These are phyloP conservation scores for Platyura marginata DNA, from an alignment of 1,140 invertebrate genomes.

Conservation along the genomic window DNA sequence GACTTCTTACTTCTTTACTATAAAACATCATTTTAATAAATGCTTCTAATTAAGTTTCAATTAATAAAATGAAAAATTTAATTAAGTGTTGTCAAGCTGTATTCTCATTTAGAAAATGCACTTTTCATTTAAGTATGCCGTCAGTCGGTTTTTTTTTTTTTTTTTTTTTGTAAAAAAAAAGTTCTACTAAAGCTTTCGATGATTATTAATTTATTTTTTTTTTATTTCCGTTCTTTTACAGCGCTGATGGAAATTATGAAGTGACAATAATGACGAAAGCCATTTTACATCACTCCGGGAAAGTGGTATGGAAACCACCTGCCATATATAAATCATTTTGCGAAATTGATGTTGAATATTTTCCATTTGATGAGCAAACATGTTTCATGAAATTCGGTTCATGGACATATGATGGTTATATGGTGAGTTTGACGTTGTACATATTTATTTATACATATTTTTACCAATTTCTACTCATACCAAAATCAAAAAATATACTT, in stretches of 20 bases:
- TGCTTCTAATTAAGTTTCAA: too few relatives aligned
- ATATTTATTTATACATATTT: not conserved
- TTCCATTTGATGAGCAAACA: constrained; percentile 89
- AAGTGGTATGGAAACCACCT: constrained; percentile 92
- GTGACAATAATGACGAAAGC: constrained; percentile 96
- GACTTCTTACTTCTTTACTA: too few relatives aligned
- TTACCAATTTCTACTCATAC: too few relatives aligned
- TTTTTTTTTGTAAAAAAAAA: not conserved
- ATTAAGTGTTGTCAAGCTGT: not conserved
- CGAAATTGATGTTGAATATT: constrained; percentile 92
- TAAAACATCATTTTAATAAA: too few relatives aligned
- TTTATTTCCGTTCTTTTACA: too few relatives aligned
- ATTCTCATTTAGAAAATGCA: not conserved
- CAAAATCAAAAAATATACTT: not conserved
- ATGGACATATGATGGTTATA: constrained; percentile 83
- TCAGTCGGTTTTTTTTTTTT: not conserved
- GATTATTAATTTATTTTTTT: too few relatives aligned
- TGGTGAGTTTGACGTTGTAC: constrained; percentile 35
- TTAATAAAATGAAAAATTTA: not conserved
- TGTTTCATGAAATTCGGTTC: constrained; percentile 97
- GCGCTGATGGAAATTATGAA: constrained; percentile 95
- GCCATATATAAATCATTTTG: constrained; percentile 97
- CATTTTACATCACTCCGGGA: constrained; percentile 77
- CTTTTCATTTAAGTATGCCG: not conserved
- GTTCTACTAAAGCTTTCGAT: too few relatives aligned